Conservation (phyloP, 2,888 invertebrate genomes). For the Tenthredo distinguenda region DNA sequence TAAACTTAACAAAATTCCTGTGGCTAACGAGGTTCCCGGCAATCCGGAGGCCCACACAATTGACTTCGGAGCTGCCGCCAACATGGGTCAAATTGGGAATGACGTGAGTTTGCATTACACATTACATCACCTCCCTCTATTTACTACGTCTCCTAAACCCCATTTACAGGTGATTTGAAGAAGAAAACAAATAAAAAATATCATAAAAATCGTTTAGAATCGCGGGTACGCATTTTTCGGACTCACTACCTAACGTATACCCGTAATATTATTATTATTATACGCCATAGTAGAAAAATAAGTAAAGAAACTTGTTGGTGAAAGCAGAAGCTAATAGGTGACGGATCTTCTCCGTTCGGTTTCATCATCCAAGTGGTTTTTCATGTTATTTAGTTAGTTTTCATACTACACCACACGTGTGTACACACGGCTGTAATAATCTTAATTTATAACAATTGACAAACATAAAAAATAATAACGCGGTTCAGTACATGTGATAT, state of each 20-base stretch:
- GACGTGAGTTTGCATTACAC: conserved; percentile 70
- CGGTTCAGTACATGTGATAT: background rate
- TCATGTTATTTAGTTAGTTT: background rate
- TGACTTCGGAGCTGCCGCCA: conserved; percentile 70
- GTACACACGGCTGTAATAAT: background rate
- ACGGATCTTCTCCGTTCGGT: background rate
- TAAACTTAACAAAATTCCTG: conserved; percentile 72
- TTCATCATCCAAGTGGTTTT: conserved; percentile 3
- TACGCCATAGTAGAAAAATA: background rate
- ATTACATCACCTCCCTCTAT: background rate
- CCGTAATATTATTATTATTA: background rate
- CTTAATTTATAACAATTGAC: background rate
- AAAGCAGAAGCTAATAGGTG: background rate
- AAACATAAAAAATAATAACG: background rate
- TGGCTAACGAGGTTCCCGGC: conserved; percentile 71
- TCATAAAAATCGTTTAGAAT: background rate
- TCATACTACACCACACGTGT: background rate
- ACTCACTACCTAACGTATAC: background rate
- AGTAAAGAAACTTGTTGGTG: background rate
- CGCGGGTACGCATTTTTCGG: background rate
- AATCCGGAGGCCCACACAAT: conserved; percentile 72
- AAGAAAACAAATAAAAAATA: background rate
- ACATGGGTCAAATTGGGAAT: conserved; percentile 76
- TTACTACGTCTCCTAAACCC: background rate
- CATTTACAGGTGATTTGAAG: background rate